These are phyloP conservation scores for Oncorhynchus clarkii DNA, from an alignment of 2,113 vertebrate genomes.

Conservation along the genomic window DNA sequence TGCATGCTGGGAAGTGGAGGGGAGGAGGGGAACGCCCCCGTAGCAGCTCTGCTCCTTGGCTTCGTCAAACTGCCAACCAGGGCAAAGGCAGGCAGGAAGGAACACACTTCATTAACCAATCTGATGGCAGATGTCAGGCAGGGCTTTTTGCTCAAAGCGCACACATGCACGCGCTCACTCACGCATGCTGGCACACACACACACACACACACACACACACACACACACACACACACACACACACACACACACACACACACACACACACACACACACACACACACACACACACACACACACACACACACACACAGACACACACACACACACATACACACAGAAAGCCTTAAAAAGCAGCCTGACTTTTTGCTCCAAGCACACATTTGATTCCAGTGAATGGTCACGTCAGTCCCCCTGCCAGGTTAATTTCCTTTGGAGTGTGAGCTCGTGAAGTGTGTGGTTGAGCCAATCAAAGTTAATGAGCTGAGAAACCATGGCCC, in stretches of 20 bases:
- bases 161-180: neutral
- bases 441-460: slow-evolving; percentile 28
- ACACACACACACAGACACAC: neutral
- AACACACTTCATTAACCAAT: slow-evolving; percentile 72
- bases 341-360: slow-evolving; percentile 11
- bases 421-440: slow-evolving; percentile 65
- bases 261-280: slow-evolving; percentile 10
- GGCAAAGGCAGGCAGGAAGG: slow-evolving; percentile 20
- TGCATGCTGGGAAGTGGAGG: slow-evolving; percentile 23
- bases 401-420: slow-evolving; percentile 60
- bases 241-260: too few relatives aligned
- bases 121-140: slow-evolving; percentile 53
- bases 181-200: too few relatives aligned
- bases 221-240: too few relatives aligned
- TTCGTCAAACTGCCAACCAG: slow-evolving; percentile 65
- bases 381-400: slow-evolving; percentile 63
- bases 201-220: neutral
- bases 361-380: too few relatives aligned
- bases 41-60: slow-evolving; percentile 28
- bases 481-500: slow-evolving; percentile 58
- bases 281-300: neutral
- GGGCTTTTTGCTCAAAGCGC: slow-evolving; percentile 37
- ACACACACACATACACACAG: too few relatives aligned
- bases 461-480: slow-evolving; percentile 71
- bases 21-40: slow-evolving; percentile 40